Evolutionary conservation across 2,113 vertebrate genomes (phyloP).

Genomic region (Kobus ellipsiprymnus): DNA sequence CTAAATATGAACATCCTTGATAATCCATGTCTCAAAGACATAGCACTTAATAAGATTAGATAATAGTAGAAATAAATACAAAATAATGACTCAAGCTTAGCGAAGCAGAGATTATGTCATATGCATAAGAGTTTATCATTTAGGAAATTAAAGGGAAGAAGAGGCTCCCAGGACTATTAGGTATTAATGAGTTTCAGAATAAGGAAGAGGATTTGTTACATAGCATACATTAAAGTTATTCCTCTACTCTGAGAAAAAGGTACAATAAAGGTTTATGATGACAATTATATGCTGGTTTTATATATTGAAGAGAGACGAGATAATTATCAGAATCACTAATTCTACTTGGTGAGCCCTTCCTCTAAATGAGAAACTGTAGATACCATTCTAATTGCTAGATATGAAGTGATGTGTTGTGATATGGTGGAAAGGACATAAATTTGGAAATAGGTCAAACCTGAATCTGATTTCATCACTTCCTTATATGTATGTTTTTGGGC

Average conservation of each 20-base stretch:
- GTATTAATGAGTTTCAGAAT: conserved; percentile 31
- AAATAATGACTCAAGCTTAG: conserved; percentile 50
- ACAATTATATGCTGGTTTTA: conserved; percentile 22
- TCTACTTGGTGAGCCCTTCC: background rate
- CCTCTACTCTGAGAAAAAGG: background rate
- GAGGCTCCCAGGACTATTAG: background rate
- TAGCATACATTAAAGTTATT: background rate
- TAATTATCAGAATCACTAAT: conserved; percentile 19
- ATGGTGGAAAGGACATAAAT: background rate
- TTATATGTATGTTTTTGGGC: background rate
- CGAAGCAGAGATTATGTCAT: conserved; percentile 21
- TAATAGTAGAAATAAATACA: conserved; percentile 50
- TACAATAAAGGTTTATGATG: background rate
- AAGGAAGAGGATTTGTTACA: conserved; percentile 22
- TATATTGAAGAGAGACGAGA: background rate
- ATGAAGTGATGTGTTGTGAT: background rate
- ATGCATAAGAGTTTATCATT: conserved; percentile 12
- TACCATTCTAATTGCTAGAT: background rate
- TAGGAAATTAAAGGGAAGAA: conserved; percentile 26
- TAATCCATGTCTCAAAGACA: conserved; percentile 66
- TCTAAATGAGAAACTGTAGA: background rate
- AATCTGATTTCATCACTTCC: background rate
- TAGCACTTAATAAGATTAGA: conserved; percentile 65
- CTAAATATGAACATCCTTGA: conserved; percentile 70
- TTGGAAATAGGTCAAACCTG: background rate